Conservation (phyloP, 2,888 invertebrate species). For the Harpalus rufipes region DNA sequence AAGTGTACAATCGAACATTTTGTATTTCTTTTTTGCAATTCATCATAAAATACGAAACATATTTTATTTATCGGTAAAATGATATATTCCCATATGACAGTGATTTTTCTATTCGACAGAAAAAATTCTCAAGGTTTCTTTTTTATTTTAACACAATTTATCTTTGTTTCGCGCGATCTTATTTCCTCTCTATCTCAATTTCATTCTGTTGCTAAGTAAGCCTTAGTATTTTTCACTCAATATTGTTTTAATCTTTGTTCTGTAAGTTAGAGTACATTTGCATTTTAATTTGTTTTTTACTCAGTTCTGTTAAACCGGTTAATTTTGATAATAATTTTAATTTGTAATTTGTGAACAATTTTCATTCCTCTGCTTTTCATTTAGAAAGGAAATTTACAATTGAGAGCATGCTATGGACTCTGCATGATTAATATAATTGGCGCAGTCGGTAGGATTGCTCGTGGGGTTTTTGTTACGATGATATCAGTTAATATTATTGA, state of each 20-base stretch:
- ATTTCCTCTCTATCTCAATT: conserved; percentile 15
- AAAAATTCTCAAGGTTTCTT: conserved; percentile 4
- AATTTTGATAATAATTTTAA: conserved; percentile 53
- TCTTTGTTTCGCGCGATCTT: conserved; percentile 17
- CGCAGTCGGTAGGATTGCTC: no score
- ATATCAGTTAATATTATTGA: no score
- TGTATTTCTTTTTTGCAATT: conserved; percentile 28
- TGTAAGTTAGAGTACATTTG: conserved; percentile 50
- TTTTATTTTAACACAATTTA: conserved; percentile 13
- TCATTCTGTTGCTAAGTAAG: conserved; percentile 25
- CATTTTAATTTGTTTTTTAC: conserved; percentile 59
- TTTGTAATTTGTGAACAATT: conserved; percentile 34
- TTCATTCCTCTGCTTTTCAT: conserved; percentile 2
- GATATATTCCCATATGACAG: conserved; percentile 25
- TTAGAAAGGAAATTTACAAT: not conserved
- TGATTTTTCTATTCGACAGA: conserved; percentile 32
- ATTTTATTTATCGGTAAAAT: conserved; percentile 35
- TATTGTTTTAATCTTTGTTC: conserved; percentile 40
- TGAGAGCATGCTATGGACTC: not conserved
- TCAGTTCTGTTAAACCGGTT: conserved; percentile 32
- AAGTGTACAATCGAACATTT: conserved; percentile 13
- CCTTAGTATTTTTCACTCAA: conserved; percentile 32
- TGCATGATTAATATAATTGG: no score
- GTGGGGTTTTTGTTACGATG: no score
- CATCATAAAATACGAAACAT: conserved; percentile 26